phyloP scores from a whole-genome alignment of 2,113 vertebrate genomes.

The Leucoraja erinaceus region DNA sequence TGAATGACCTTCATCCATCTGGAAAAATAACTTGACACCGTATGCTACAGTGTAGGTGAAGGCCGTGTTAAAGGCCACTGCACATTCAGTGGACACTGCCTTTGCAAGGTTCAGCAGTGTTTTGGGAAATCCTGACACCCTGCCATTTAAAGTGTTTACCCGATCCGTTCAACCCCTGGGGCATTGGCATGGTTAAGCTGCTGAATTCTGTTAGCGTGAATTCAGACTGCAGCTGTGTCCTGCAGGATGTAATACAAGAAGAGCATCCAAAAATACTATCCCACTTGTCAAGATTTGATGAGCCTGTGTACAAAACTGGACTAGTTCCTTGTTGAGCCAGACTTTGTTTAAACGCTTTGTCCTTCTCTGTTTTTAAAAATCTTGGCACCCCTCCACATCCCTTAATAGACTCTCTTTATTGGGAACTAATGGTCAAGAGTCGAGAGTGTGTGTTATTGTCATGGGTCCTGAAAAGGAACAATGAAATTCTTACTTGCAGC shows the following conservation, averaged over 20 bases:
- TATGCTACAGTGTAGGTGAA: not conserved
- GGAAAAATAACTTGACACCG: not conserved
- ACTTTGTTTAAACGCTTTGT: too few species aligned
- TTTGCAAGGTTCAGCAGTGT: not conserved
- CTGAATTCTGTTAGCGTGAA: not conserved
- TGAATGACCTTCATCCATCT: not conserved
- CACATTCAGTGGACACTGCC: too few species aligned
- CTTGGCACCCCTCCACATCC: too few species aligned
- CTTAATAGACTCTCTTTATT: too few species aligned
- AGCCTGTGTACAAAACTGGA: not conserved
- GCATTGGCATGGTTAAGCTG: not conserved
- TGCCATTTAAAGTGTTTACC: not conserved
- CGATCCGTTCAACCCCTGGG: not conserved
- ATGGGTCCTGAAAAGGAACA: too few species aligned
- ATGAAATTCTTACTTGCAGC: too few species aligned
- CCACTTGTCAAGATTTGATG: not conserved
- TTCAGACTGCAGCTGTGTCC: not conserved
- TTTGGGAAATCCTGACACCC: not conserved
- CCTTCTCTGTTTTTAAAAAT: not conserved
- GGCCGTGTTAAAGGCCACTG: not conserved
- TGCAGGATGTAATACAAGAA: not conserved
- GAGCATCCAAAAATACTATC: not conserved
- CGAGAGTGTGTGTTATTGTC: too few species aligned
- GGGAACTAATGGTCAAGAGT: too few species aligned
- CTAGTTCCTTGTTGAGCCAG: not conserved